These are phyloP conservation scores for Hipposideros larvatus DNA, from an alignment of 2,797 vertebrate genomes.

Conservation along the genomic window DNA sequence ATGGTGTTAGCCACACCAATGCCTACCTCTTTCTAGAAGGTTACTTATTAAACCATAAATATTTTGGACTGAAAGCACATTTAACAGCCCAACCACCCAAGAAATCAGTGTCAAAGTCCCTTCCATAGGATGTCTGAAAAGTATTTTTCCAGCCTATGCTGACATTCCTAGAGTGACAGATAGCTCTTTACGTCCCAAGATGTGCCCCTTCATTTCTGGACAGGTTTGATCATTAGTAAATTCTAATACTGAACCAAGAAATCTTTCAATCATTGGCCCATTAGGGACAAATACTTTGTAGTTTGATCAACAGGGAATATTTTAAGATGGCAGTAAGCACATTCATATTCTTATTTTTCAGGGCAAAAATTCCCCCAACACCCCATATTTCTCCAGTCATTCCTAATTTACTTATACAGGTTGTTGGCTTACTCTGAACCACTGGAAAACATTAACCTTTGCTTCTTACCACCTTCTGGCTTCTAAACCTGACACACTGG, in stretches of 20 bases:
- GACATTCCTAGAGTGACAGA: neutral
- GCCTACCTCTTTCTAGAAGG: neutral
- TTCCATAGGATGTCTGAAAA: neutral
- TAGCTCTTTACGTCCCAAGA: neutral
- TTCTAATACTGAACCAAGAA: neutral
- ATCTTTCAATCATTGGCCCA: neutral
- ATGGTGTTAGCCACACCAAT: neutral
- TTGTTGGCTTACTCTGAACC: neutral
- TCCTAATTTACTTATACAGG: neutral
- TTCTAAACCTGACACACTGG: neutral
- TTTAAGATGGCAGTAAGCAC: neutral
- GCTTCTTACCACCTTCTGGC: neutral
- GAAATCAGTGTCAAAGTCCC: neutral
- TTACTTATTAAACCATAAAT: neutral
- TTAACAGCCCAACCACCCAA: neutral
- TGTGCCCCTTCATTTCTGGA: neutral
- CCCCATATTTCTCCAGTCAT: neutral
- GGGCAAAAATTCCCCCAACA: neutral
- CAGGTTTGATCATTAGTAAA: neutral
- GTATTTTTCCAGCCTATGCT: neutral
- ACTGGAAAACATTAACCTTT: neutral
- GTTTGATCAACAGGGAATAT: constrained; percentile 21
- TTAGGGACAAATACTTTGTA: neutral
- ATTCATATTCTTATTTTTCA: neutral
- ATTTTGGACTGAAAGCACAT: neutral